phyloP scores from a whole-genome alignment of 53 echinoderm and acorn worm species.

The Echinarachnius parma region DNA sequence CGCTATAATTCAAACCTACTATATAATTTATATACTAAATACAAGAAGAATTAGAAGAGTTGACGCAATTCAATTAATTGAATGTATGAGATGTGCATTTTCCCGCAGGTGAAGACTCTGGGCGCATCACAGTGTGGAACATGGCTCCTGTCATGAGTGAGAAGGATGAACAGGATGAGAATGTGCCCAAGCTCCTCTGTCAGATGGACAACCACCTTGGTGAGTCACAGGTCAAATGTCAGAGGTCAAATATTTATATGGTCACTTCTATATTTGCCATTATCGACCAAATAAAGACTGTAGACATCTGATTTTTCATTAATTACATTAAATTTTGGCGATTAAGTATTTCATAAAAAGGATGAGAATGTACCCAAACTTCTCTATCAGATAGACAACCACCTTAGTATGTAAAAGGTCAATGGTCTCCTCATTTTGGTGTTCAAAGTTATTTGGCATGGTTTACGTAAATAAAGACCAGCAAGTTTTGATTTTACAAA shows the following conservation, averaged over 20 bases:
- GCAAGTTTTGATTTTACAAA: no score
- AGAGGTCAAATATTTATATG: no score
- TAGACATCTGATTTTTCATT: no score
- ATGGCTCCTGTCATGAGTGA: conserved; percentile 91
- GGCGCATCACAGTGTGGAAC: conserved; percentile 86
- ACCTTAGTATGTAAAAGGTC: conserved; percentile 53
- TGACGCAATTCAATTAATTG: neutral
- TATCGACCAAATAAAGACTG: no score
- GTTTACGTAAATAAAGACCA: no score
- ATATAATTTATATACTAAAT: neutral
- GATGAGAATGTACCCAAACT: conserved; percentile 82
- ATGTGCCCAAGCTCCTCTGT: conserved; percentile 89
- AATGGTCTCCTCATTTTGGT: no score
- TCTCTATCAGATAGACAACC: conserved; percentile 88
- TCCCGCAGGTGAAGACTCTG: conserved; percentile 82
- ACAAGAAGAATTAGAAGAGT: neutral
- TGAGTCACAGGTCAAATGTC: conserved; percentile 12
- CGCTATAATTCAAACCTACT: neutral
- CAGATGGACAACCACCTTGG: conserved; percentile 97
- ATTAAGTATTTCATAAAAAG: no score
- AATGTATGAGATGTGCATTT: neutral
- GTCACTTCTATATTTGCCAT: no score
- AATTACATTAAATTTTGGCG: no score
- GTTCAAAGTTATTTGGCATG: no score
- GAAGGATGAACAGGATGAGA: conserved; percentile 87